Evolutionary conservation across 2,797 vertebrate genomes (phyloP).

Genomic region (Syndactyla subalaris): DNA sequence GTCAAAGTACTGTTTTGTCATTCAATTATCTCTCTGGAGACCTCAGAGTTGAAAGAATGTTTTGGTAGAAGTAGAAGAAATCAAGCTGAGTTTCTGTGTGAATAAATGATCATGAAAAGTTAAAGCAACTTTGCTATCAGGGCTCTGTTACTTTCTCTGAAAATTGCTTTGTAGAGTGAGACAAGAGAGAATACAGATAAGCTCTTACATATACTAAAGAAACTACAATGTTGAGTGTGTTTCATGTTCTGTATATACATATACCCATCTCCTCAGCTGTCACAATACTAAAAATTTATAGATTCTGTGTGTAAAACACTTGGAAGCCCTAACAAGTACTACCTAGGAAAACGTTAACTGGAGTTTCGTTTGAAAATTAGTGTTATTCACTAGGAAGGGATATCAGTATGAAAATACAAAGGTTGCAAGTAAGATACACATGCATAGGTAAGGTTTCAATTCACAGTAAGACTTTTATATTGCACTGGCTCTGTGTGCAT

Average conservation of each 20-base stretch:
- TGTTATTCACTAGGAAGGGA: neutral
- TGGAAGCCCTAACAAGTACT: neutral
- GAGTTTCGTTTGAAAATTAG: neutral
- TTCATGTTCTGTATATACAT: neutral
- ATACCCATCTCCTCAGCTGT: neutral
- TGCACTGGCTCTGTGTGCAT: fast-evolving
- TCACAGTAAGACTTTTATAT: neutral
- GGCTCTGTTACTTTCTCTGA: neutral
- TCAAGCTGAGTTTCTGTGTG: neutral
- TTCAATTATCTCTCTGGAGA: neutral
- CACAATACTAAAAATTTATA: neutral
- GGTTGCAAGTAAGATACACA: neutral
- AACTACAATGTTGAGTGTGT: neutral
- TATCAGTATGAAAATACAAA: neutral
- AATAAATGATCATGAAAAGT: neutral
- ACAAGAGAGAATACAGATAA: neutral
- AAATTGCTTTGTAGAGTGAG: neutral
- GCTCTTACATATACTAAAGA: neutral
- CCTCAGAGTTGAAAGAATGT: neutral
- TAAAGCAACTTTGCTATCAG: neutral
- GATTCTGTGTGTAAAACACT: neutral
- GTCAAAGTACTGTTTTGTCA: neutral
- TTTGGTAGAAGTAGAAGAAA: neutral
- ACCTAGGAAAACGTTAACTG: neutral
- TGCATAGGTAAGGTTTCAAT: neutral